Evolutionary conservation across 1,140 invertebrate genomes (phyloP), one percentile per base, ranked within the genome.

Genomic region (Saxidomus purpurata): DNA sequence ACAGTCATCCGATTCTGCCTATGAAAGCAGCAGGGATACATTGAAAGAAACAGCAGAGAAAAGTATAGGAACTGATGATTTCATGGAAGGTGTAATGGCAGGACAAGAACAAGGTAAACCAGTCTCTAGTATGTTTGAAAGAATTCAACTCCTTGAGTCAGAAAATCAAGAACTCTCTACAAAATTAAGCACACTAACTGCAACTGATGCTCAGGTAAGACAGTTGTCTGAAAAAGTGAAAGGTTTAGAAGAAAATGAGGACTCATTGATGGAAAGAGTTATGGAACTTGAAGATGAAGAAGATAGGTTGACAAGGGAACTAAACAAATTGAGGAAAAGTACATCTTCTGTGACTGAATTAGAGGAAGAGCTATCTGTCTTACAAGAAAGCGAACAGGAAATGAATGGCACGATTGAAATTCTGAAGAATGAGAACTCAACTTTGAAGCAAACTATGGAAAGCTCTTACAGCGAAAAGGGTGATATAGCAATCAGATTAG

Each of bases 231-330:
- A 93, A 28, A 95, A 94, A 74, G 80, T 94, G 6, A 92, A 90
- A 69, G 88, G 91, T 55, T 80, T 95, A 55, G 94, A 94, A 89
- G 81, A 92, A 43, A 90, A 93, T n/a, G 94, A 95, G 67, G 93
- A 93, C 59, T 91, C 90, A 52, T 84, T 95, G 59, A 95, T 95
- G 94, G 94, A 95, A 40, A 90, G 92, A 67, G 91, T 94, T 17
- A 92, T 94, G 91, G 94, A 95, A 89, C 85, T 95, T 49, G 93
- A 94, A 84, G 93, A 94, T 79, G 89, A 81, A 52, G 94, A 94
- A 85, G 93, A 94, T 71, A 81, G 67, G 28, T 63, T 92, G 49
- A 92, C 87, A 84, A 74, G 82, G 15, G 91, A 94, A 69, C 25
- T 93, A 36, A 61, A 61, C 15, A 92, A 84, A 90, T 69, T 83